Conservation (phyloP, 2,113 vertebrate genomes). For the Anser brachyrhynchus region DNA sequence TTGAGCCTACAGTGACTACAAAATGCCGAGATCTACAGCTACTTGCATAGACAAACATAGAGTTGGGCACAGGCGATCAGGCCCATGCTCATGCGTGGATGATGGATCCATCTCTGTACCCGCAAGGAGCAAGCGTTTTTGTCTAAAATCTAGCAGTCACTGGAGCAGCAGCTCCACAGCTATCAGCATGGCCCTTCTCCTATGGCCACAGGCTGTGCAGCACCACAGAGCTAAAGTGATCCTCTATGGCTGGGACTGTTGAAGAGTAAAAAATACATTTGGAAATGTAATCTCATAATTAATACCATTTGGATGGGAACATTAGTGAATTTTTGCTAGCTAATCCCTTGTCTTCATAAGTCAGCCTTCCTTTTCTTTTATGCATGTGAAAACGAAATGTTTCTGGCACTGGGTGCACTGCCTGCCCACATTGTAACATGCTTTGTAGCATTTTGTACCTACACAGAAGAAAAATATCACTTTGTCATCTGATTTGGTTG, state of each 20-base stretch:
- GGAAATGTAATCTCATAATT: not conserved
- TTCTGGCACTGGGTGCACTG: not conserved
- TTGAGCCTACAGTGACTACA: not conserved
- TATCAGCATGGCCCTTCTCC: not conserved
- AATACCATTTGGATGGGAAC: not conserved
- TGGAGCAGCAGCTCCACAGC: not conserved
- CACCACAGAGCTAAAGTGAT: not conserved
- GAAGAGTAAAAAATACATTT: not conserved
- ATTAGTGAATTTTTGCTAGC: not conserved
- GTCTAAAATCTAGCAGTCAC: not conserved
- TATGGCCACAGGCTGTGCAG: not conserved
- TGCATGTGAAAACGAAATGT: not conserved
- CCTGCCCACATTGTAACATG: not conserved
- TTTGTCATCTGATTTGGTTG: not conserved
- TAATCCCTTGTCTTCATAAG: not conserved
- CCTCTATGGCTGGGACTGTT: not conserved
- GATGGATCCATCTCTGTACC: rapidly evolving
- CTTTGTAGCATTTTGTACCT: conserved; percentile 11
- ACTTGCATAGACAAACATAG: not conserved
- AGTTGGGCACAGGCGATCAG: not conserved
- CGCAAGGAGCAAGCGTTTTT: not conserved
- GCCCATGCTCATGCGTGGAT: rapidly evolving
- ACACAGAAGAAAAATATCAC: not conserved
- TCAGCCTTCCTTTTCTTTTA: not conserved
- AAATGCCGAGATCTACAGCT: not conserved